Conservation (phyloP, 2,113 vertebrate genomes). For the Saccopteryx bilineata region DNA sequence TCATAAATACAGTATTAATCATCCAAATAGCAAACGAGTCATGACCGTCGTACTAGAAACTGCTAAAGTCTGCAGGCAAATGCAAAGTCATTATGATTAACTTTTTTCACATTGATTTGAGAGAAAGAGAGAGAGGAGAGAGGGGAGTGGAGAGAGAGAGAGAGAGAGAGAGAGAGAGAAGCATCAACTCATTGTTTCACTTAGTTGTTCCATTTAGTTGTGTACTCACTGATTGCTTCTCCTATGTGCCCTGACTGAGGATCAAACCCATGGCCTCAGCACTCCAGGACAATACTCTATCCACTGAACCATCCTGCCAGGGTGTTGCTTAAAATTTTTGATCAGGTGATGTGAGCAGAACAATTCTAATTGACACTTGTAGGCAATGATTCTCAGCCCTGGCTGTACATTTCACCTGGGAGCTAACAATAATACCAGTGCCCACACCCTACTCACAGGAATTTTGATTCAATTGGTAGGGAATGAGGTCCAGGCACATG, state of each 20-base stretch:
- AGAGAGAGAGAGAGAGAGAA: too few relatives aligned
- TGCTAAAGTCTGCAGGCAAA: slow-evolving; percentile 55
- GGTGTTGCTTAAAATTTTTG: slow-evolving; percentile 46
- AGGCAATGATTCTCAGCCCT: background rate
- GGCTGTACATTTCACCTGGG: background rate
- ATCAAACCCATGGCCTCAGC: too few relatives aligned
- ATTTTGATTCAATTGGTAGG: background rate
- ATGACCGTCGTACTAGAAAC: background rate
- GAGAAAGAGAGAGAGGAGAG: too few relatives aligned
- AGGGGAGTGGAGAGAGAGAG: too few relatives aligned
- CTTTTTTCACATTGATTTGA: background rate
- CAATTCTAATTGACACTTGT: background rate
- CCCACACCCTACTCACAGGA: background rate
- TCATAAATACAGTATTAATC: slow-evolving; percentile 70
- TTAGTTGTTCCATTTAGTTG: too few relatives aligned
- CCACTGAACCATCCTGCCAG: too few relatives aligned
- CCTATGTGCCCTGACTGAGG: too few relatives aligned
- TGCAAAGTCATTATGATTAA: slow-evolving; percentile 45
- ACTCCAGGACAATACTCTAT: too few relatives aligned
- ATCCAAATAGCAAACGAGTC: slow-evolving; percentile 56
- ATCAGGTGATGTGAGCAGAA: slow-evolving; percentile 1
- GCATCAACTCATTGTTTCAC: too few relatives aligned
- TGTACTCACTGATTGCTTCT: too few relatives aligned
- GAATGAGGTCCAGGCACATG: background rate
- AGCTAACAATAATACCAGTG: background rate